Conservation (phyloP, 2,113 vertebrate species). For the Baryphthengus martii region DNA sequence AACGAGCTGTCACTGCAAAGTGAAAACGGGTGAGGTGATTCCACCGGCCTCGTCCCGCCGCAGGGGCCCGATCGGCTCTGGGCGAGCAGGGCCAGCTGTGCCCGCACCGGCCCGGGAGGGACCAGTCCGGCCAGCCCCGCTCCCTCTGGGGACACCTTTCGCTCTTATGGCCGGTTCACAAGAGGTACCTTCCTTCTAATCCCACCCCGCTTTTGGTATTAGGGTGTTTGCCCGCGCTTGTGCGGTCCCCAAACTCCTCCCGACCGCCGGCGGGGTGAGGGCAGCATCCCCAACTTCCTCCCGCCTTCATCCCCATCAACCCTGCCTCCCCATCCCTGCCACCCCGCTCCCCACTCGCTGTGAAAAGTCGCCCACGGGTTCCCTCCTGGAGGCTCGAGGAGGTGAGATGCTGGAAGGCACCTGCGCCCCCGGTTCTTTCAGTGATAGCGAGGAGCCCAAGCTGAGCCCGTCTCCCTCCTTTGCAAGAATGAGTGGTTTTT, state of each 20-base stretch:
- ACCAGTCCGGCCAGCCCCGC: background rate
- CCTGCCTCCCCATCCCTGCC: background rate
- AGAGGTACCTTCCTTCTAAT: background rate
- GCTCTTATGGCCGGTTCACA: background rate
- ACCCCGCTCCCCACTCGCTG: background rate
- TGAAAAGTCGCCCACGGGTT: background rate
- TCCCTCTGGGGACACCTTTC: background rate
- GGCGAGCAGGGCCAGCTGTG: background rate
- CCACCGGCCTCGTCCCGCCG: background rate
- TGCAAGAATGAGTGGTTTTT: background rate
- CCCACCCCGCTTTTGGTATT: background rate
- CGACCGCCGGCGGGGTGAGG: background rate
- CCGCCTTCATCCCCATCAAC: background rate
- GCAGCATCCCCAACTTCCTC: background rate
- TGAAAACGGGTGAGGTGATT: background rate
- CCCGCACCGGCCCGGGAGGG: background rate
- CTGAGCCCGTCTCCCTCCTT: background rate
- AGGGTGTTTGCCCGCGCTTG: background rate
- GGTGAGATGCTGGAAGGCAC: background rate
- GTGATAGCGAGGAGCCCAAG: background rate
- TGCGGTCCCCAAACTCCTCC: background rate
- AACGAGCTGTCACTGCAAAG: background rate
- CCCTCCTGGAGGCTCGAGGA: background rate
- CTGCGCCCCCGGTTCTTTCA: background rate
- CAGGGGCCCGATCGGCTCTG: background rate